Evolutionary conservation across 1,140 invertebrate genomes (phyloP).

Genomic region (Drosophila fuyamai): DNA sequence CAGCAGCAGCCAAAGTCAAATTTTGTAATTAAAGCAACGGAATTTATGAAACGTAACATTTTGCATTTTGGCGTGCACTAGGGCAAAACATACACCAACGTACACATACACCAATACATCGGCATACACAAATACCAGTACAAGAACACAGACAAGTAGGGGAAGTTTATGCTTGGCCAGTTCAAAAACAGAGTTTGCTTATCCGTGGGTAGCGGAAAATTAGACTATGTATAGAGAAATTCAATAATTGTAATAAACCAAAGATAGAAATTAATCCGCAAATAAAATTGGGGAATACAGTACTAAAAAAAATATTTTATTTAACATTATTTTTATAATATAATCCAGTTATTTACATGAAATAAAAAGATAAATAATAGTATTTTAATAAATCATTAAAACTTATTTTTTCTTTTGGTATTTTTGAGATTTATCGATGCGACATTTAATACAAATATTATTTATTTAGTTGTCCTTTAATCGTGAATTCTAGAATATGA

Average conservation of each 20-base stretch:
- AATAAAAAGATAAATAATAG: too few species aligned
- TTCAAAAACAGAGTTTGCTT: slow-evolving; percentile 1
- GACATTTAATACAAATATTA: too few species aligned
- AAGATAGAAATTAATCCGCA: background rate
- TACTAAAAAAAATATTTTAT: too few species aligned
- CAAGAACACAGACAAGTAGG: background rate
- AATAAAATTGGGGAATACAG: background rate
- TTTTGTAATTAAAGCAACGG: slow-evolving; percentile 77
- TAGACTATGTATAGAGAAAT: background rate
- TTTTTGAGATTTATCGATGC: background rate
- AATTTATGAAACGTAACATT: slow-evolving; percentile 83
- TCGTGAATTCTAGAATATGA: too few species aligned
- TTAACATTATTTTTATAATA: too few species aligned
- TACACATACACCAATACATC: background rate
- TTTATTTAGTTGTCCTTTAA: too few species aligned
- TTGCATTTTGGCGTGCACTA: slow-evolving; percentile 49
- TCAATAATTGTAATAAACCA: background rate
- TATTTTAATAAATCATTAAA: too few species aligned
- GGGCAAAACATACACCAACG: slow-evolving; percentile 5
- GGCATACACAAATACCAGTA: slow-evolving; percentile 1
- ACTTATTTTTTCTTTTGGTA: background rate
- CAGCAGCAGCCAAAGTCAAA: slow-evolving; percentile 66
- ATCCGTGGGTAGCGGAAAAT: background rate
- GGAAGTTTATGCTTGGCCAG: slow-evolving; percentile 3
- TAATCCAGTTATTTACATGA: too few species aligned